Conservation (phyloP, 2,113 vertebrate genomes). For the Damaliscus lunatus region DNA sequence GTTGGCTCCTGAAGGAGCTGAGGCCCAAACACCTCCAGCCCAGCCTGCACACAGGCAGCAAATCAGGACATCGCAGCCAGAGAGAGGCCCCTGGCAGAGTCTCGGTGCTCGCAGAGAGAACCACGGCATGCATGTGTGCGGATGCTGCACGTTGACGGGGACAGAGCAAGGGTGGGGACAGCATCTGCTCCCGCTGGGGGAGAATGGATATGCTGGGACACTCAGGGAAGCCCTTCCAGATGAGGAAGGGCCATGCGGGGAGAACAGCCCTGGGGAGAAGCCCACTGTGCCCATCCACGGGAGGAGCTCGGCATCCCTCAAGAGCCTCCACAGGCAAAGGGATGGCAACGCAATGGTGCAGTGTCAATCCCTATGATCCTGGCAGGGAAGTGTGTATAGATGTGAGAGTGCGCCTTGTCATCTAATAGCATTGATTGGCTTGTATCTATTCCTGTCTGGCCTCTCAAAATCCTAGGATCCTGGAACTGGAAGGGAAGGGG, state of each 20-base stretch:
- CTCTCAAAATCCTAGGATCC: not conserved
- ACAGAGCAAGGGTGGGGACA: too few relatives aligned
- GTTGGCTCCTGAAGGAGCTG: not conserved
- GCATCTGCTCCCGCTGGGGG: too few relatives aligned
- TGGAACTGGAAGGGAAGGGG: not conserved
- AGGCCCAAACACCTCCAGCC: not conserved
- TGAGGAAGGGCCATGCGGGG: rapidly evolving
- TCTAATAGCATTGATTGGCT: not conserved
- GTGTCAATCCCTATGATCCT: not conserved
- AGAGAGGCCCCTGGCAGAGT: not conserved
- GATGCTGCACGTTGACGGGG: not conserved
- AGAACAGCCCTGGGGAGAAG: not conserved
- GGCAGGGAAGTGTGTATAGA: not conserved
- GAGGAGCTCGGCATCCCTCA: not conserved
- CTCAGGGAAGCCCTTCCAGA: not conserved
- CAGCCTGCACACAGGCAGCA: not conserved
- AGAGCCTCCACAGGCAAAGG: not conserved
- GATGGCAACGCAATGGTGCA: not conserved
- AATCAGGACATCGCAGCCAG: not conserved
- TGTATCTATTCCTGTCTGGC: not conserved
- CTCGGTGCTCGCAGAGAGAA: rapidly evolving
- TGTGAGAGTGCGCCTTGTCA: not conserved
- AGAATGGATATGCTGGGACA: not conserved
- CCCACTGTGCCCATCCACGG: too few relatives aligned
- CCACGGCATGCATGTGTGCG: rapidly evolving